Evolutionary conservation across 1,140 invertebrate species (phyloP).

Genomic region (Adelges cooleyi): DNA sequence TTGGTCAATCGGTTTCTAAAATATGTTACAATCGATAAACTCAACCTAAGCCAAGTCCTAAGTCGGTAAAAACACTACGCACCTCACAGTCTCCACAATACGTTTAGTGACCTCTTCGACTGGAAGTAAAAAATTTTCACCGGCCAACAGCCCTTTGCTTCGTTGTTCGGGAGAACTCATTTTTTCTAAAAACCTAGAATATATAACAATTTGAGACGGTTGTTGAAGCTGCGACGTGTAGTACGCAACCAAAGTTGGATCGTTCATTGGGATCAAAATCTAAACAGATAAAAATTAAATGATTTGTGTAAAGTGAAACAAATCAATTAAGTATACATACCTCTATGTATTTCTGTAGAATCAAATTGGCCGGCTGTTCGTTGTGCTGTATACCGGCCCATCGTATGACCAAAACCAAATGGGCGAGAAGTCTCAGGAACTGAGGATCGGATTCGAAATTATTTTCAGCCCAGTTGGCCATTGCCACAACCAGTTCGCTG

Average conservation of each 20-base stretch:
- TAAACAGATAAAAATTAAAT: too few relatives aligned
- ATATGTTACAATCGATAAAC: too few relatives aligned
- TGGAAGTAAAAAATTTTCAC: slow-evolving; percentile 64
- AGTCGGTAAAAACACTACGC: slow-evolving; percentile 29
- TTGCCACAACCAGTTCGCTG: slow-evolving; percentile 47
- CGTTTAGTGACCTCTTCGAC: slow-evolving; percentile 68
- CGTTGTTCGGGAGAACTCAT: slow-evolving; percentile 53
- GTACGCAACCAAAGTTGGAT: slow-evolving; percentile 68
- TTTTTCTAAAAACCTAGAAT: slow-evolving; percentile 63
- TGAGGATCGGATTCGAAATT: slow-evolving; percentile 38
- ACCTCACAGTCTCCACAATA: slow-evolving; percentile 66
- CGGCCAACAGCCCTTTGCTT: slow-evolving; percentile 48
- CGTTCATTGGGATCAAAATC: slow-evolving; percentile 48
- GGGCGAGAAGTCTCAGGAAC: slow-evolving; percentile 66
- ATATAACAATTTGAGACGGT: slow-evolving; percentile 59
- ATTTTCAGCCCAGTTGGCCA: slow-evolving; percentile 39
- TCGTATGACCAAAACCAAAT: slow-evolving; percentile 71
- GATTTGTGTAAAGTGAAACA: too few relatives aligned
- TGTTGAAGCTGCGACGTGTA: slow-evolving; percentile 66
- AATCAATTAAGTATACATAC: too few relatives aligned
- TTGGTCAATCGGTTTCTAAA: slow-evolving; percentile 10
- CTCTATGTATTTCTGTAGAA: slow-evolving; percentile 21
- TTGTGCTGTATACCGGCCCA: slow-evolving; percentile 50
- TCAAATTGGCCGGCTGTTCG: background rate
- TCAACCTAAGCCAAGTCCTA: too few relatives aligned